Evolutionary conservation across 1,140 invertebrate genomes (phyloP).

Genomic region (Thaumetopoea pityocampa): DNA sequence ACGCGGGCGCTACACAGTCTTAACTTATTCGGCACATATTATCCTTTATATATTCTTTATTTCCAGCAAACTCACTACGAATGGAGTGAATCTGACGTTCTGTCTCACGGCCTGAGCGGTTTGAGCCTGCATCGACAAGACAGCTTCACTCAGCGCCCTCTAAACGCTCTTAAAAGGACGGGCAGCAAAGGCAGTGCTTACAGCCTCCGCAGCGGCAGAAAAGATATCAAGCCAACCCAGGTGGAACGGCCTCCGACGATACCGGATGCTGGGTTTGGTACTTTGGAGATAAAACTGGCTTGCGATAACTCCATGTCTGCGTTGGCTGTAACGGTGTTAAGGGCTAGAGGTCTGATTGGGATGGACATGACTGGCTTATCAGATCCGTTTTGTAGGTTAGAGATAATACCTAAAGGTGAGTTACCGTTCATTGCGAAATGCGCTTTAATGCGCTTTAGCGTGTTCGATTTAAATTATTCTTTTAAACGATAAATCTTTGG

Average conservation of each 20-base stretch:
- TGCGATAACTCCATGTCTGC: slow-evolving; percentile 86
- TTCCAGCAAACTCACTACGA: slow-evolving; percentile 52
- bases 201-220: slow-evolving; percentile 54
- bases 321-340: slow-evolving; percentile 86
- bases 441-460: too few relatives aligned
- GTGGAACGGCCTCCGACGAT: slow-evolving; percentile 51
- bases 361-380: slow-evolving; percentile 94
- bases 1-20: too few relatives aligned
- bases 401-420: slow-evolving; percentile 85
- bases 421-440: not conserved
- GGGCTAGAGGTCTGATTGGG: slow-evolving; percentile 84
- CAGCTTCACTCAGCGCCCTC: slow-evolving; percentile 51
- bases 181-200: slow-evolving; percentile 66
- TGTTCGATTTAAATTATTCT: too few relatives aligned
- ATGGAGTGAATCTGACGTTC: slow-evolving; percentile 60
- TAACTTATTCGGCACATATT: too few relatives aligned
- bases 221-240: slow-evolving; percentile 48
- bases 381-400: slow-evolving; percentile 94
- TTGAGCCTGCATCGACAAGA: slow-evolving; percentile 64
- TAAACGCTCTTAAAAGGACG: slow-evolving; percentile 51
- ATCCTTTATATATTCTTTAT: slow-evolving; percentile 3
- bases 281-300: slow-evolving; percentile 86
- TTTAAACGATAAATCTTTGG: too few relatives aligned
- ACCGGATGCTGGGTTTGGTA: slow-evolving; percentile 75
- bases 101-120: slow-evolving; percentile 65